A percentile compares a stretch with the other conserved stretches of the same genome.
Conservation (phyloP, 2,797 vertebrate genomes). For the Notoglanidium macrostoma region DNA sequence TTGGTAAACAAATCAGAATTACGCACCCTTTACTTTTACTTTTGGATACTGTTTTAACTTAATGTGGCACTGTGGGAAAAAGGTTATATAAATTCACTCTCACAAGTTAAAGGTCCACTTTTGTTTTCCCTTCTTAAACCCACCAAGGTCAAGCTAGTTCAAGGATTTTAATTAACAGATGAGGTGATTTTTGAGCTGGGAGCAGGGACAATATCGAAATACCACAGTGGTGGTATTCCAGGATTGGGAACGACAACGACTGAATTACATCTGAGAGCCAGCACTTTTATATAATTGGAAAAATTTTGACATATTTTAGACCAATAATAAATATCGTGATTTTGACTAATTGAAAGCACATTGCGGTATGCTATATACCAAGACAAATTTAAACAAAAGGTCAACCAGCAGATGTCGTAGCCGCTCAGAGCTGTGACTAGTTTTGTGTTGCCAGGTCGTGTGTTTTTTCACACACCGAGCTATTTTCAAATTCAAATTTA, state of each 20-base stretch:
- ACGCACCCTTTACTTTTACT: not conserved
- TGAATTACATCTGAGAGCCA: not conserved
- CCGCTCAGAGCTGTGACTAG: not conserved
- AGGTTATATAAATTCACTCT: not conserved
- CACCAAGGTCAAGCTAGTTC: not conserved
- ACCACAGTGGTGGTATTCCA: not conserved
- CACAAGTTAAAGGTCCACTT: too few relatives aligned
- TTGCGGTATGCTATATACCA: not conserved
- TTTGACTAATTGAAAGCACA: not conserved
- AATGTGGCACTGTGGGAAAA: not conserved
- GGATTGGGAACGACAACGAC: too few relatives aligned
- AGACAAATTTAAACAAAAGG: not conserved
- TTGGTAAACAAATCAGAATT: not conserved
- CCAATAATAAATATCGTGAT: not conserved
- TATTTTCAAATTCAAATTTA: too few relatives aligned
- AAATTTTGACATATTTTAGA: not conserved
- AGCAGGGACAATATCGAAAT: not conserved
- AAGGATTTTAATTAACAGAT: not conserved
- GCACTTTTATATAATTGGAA: not conserved
- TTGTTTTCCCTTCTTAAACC: not conserved
- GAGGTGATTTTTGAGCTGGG: not conserved
- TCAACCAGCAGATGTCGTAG: conserved; percentile 57
- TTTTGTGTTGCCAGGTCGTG: not conserved
- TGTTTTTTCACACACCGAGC: not conserved
- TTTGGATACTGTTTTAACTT: not conserved